Evolutionary conservation across 1,140 invertebrate genomes (phyloP), one percentile per base, ranked within the genome.

Genomic region (Ceratosolen solmsi): DNA sequence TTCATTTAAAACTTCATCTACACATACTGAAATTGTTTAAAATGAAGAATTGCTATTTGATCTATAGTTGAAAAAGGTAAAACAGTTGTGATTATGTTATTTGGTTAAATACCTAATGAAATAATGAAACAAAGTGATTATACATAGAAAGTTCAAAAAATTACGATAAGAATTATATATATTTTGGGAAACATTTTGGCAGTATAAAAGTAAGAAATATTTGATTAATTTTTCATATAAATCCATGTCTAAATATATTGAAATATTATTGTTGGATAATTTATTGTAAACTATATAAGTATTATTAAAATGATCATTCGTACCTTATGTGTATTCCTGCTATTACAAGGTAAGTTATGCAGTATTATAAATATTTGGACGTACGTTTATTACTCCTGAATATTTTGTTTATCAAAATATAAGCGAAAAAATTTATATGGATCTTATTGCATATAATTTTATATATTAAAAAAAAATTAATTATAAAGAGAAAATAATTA

Each of bases 161-260:
- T 38, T 68, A 0, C 8, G 33, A 68, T 68, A 68, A 38, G 33
- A 33, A 9, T 68, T 1, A 38, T 22, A 68, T 68, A 38, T 68
- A 68, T 38, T 33, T 68, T 7, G 30, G 22, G n/a, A 68, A 68
- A 68, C 27, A 38, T 22, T n/a, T 22, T n/a, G 7, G 17, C 15
- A 38, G 33, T 22, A n/a, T 38, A 36, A 38, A 38, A 36, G 5
- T 22, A n/a, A 68, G 20, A 33, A 17, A 38, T 68, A 38, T 38
- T 36, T 68, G 20, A 68, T 11, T 17, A 8, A 22, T 54, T 54
- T 54, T 54, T 22, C 51, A 54, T 22, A 7, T 22, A 54, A 54
- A 63, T 63, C 30, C 20, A 63, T 27, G 30, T 68, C 22, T 68
- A 68, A 68, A 68, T 68, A 68, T 13, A 8, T 33, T 63, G 33